Base-by-base conservation (phyloP, 2,113 vertebrate genomes). In the Rafetus swinhoei region DNA sequence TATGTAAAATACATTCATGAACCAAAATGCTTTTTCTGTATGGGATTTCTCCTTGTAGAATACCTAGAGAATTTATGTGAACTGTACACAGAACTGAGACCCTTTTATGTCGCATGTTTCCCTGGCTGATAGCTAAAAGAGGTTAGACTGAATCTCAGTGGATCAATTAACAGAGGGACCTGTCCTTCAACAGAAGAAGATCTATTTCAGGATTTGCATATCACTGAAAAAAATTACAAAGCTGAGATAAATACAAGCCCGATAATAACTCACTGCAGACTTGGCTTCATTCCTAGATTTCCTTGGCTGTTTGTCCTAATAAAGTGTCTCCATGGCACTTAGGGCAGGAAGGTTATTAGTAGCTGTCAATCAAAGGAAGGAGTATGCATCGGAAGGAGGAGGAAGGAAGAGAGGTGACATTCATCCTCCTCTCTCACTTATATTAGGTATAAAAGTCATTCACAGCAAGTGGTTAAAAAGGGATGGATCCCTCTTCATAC, bases 141-240 rank as follows among this genome's bases (percentile, higher is more conserved):
- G 98, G 98, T 98, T 98, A 98, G 98, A 96, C 94, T 94, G 98
- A 99, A 98, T 99, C 98, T 99, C 98, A 98, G 97, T 97, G 98
- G 99, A 99, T 99, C 98, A 99, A 99, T 99, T 99, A 98, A 98
- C 97, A 98, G 98, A 98, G 98, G 98, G 98, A 98, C 98, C 98
- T 99, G 98, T 98, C 99, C 99, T 99, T 99, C 98, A 98, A 98
- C 97, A 98, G 98, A 98, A 97, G 97, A 98, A 98, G 98, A 98
- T 98, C 98, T 98, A 97, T 98, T 97, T 98, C 98, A 97, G 98
- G 96, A 99, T 99, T 99, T 99, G 98, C 99, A 99, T 99, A 98
- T 98, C 97, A 97, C 98, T 98, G 97, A 98, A 98, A 98, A 98
- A 98, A 98, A 98, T 98, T 98, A 98, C 98, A 98, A 99, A 98